These are phyloP conservation scores for Nannobrachium achirus DNA, from an alignment of 2,113 vertebrate genomes.

Conservation along the genomic window DNA sequence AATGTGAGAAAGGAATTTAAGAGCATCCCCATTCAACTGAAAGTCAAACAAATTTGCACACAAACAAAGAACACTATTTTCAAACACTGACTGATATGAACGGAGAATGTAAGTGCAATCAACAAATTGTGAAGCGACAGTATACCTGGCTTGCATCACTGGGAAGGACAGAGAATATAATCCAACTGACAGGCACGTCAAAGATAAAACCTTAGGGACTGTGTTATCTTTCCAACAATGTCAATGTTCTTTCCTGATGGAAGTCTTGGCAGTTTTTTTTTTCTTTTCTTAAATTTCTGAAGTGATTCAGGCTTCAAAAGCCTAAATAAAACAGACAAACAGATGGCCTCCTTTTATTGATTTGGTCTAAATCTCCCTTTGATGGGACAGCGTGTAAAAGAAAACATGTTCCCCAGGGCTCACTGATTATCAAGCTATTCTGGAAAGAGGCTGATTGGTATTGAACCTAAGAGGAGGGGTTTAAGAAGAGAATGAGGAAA, in stretches of 20 bases:
- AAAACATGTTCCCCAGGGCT: constrained; percentile 6
- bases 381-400: constrained; percentile 41
- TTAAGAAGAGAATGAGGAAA: too few relatives aligned
- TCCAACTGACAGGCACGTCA: neutral
- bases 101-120: neutral
- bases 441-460: constrained; percentile 1
- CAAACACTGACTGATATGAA: neutral
- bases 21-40: too few relatives aligned
- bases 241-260: neutral
- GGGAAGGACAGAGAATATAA: neutral
- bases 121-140: too few relatives aligned
- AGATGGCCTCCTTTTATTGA: constrained; percentile 48
- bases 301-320: constrained; percentile 36
- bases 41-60: too few relatives aligned
- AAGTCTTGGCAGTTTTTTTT: neutral
- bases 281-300: constrained; percentile 31
- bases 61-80: too few relatives aligned
- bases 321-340: constrained; percentile 31
- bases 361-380: constrained; percentile 50
- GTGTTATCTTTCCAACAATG: constrained; percentile 11
- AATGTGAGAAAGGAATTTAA: too few relatives aligned
- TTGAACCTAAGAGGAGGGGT: neutral
- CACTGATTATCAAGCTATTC: constrained; percentile 20
- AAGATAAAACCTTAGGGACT: neutral
- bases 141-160: too few relatives aligned